These are phyloP conservation scores for Phthorimaea operculella DNA, from an alignment of 1,140 invertebrate genomes.

Conservation along the genomic window DNA sequence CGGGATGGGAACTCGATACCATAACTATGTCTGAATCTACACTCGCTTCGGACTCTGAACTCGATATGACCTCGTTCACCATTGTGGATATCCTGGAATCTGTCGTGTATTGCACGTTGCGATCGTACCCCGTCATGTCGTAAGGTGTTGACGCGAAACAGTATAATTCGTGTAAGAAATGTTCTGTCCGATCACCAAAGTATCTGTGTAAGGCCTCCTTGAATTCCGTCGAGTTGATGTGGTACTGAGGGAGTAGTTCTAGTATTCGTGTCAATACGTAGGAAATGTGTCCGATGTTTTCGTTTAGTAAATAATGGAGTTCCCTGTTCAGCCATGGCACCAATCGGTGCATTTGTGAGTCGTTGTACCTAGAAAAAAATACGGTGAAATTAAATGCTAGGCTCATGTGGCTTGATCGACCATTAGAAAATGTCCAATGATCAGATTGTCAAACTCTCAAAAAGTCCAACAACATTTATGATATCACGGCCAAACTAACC, in stretches of 20 bases:
- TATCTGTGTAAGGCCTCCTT: slow-evolving; percentile 69
- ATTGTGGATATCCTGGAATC: slow-evolving; percentile 42
- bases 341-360: slow-evolving; percentile 80
- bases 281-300: slow-evolving; percentile 71
- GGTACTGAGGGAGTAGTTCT: slow-evolving; percentile 73
- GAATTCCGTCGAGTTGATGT: slow-evolving; percentile 82
- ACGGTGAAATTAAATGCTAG: not conserved
- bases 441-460: too few relatives aligned
- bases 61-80: slow-evolving; percentile 55
- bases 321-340: slow-evolving; percentile 91
- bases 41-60: slow-evolving; percentile 52
- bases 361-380: slow-evolving; percentile 75
- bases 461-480: too few relatives aligned
- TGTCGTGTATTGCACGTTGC: slow-evolving; percentile 67
- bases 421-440: too few relatives aligned
- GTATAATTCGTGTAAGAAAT: slow-evolving; percentile 92
- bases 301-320: slow-evolving; percentile 76
- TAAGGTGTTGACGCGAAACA: slow-evolving; percentile 87
- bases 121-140: slow-evolving; percentile 83
- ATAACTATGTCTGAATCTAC: slow-evolving; percentile 59
- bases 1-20: slow-evolving; percentile 40
- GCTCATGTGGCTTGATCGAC: too few relatives aligned
- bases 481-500: too few relatives aligned
- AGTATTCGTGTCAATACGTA: slow-evolving; percentile 78
- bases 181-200: slow-evolving; percentile 73